Base-by-base conservation (phyloP, 1,140 invertebrate species). In the Copidosoma floridanum region DNA sequence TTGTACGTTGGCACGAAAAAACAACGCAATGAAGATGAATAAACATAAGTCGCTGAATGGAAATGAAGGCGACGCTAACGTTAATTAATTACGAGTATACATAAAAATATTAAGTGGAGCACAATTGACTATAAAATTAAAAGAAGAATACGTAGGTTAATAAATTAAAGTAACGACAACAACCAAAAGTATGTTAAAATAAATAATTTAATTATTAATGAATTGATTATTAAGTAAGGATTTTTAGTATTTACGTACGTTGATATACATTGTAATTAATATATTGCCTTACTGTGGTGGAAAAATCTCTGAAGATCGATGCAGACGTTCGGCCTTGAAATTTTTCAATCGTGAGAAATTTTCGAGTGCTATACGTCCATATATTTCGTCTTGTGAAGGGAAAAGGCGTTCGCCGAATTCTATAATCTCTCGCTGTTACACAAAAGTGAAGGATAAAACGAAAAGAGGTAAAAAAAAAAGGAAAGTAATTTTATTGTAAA, bases 221-320 rank as follows among this genome's bases (percentile, higher is more conserved):
- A 57, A 50, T 57, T 57, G 29, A 57, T 57, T 57, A 40, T 57
- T 50, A 38, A 57, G 21, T 51, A 58, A 57, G 35, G 50, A 57
- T 43, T 55, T 57, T 35, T 47, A 55, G 53, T 55, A 46, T 8
- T 8, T 46, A 29, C 43, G 46, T 43, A 29, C 53, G 53, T 32
- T 29, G 16, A 29, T n/a, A 51, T 51, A 20, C 37, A 46, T 47
- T 32, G 29, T 32, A 32, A 32, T 32, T 6, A 8, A 32, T 8
- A 8, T 57, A 57, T 47, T 48, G 54, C 43, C 44, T 57, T 57
- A 57, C 32, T 24, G 35, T 35, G n/a, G n/a, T n/a, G n/a, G 26
- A 40, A 51, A 55, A 55, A 21, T 12, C 38, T 32, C n/a, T 38
- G 18, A 24, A 24, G 29, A 46, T 20, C n/a, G 41, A 46, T 46